Percentiles rank a stretch among this genome's conserved stretches.
phyloP scores from a whole-genome alignment of 2,113 vertebrate genomes.

The Sitta europaea region DNA sequence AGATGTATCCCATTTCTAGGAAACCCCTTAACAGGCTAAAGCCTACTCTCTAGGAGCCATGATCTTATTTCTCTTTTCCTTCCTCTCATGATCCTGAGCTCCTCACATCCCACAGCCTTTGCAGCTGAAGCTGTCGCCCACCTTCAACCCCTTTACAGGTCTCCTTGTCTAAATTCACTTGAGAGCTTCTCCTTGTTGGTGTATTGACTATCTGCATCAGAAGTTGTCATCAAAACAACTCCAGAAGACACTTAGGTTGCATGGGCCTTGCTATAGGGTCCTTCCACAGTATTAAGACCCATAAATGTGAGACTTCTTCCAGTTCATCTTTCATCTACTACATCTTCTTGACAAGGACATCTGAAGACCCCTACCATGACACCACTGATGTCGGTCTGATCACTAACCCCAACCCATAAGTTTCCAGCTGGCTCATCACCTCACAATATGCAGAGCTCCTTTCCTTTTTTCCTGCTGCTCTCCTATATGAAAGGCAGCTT shows the following conservation, averaged over 20 bases:
- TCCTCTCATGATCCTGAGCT: not conserved
- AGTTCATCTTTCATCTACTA: not conserved
- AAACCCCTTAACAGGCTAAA: not conserved
- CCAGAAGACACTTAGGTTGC: not conserved
- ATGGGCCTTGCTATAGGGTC: not conserved
- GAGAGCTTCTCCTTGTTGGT: not conserved
- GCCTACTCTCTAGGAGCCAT: not conserved
- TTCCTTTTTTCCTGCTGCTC: not conserved
- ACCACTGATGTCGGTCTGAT: not conserved
- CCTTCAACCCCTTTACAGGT: not conserved
- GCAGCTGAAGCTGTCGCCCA: fast-evolving
- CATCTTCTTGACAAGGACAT: not conserved
- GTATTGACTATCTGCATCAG: not conserved
- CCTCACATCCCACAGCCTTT: not conserved
- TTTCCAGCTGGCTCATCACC: not conserved
- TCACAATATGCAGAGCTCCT: not conserved
- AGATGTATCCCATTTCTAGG: too few relatives aligned
- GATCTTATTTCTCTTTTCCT: not conserved
- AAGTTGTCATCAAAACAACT: not conserved
- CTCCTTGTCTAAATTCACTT: not conserved
- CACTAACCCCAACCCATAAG: not conserved
- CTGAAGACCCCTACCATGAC: not conserved
- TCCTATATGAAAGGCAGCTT: not conserved
- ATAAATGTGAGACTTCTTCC: not conserved
- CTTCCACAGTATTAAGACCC: not conserved